Conservation (phyloP, 2,113 vertebrate species). For the Bujurquina vittata region DNA sequence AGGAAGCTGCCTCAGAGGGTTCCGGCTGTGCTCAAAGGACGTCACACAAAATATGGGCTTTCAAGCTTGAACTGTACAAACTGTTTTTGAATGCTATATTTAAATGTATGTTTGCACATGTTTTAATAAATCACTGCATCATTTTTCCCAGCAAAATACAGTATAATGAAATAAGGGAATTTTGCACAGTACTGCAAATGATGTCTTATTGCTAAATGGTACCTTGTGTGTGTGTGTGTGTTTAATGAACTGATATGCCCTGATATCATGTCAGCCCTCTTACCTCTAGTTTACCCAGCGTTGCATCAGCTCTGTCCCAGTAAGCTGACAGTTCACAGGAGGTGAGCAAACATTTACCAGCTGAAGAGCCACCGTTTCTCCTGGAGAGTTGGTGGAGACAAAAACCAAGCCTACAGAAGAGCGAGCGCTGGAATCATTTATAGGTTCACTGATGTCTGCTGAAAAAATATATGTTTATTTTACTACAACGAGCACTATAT, state of each 20-base stretch:
- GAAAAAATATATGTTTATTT: background rate
- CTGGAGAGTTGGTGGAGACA: background rate
- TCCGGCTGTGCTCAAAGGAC: background rate
- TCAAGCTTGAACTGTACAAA: background rate
- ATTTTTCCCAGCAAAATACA: no score
- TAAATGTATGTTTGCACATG: no score
- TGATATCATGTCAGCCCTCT: no score
- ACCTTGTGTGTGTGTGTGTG: no score
- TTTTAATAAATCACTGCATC: no score
- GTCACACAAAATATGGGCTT: background rate
- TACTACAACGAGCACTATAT: background rate
- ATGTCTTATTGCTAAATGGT: background rate
- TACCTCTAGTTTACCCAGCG: no score
- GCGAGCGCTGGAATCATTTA: background rate
- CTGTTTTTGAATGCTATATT: no score
- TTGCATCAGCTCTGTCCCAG: no score
- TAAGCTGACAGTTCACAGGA: background rate
- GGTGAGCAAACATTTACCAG: background rate
- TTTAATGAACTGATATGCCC: no score
- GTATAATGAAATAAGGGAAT: no score
- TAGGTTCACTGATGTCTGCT: background rate
- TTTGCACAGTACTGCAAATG: background rate
- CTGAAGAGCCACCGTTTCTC: background rate
- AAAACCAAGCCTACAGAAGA: accelerated
- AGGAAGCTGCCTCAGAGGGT: background rate